Evolutionary conservation across 2,113 vertebrate species (phyloP).

Genomic region (Sinosuthora webbiana): DNA sequence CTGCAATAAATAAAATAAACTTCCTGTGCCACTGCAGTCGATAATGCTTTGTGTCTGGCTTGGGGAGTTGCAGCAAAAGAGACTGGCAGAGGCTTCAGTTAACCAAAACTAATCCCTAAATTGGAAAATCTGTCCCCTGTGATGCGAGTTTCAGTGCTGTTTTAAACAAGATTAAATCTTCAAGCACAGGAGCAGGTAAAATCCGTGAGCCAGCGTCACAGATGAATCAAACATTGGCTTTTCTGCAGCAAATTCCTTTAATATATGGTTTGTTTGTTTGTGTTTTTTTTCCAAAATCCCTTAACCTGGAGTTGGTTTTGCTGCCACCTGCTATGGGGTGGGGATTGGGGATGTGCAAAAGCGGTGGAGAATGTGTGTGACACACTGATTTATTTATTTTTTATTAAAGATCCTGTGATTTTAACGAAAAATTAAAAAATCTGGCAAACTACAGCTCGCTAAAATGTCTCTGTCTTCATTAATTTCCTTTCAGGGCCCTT

Average conservation of each 20-base stretch:
- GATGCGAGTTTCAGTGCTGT: background rate
- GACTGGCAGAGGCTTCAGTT: background rate
- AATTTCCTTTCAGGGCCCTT: background rate
- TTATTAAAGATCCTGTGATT: background rate
- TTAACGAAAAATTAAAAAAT: rapidly evolving
- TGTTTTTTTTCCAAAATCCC: background rate
- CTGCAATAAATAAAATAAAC: background rate
- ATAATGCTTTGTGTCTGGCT: background rate
- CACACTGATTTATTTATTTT: background rate
- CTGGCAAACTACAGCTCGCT: background rate
- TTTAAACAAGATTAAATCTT: background rate
- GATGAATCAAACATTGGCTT: background rate
- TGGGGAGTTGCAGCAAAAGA: background rate
- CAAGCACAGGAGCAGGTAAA: background rate
- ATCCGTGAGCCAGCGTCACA: rapidly evolving
- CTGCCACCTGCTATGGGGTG: background rate
- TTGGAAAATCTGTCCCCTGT: background rate
- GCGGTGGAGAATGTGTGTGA: background rate
- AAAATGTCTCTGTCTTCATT: background rate
- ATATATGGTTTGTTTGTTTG: background rate
- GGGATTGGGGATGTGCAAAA: background rate
- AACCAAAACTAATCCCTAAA: background rate
- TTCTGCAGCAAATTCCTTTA: background rate
- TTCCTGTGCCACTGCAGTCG: background rate
- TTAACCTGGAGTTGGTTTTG: background rate